Percentiles rank a stretch among this genome's conserved stretches.
These are phyloP conservation scores for Anguilla japonica DNA, from an alignment of 2,113 vertebrate genomes.

Conservation along the genomic window DNA sequence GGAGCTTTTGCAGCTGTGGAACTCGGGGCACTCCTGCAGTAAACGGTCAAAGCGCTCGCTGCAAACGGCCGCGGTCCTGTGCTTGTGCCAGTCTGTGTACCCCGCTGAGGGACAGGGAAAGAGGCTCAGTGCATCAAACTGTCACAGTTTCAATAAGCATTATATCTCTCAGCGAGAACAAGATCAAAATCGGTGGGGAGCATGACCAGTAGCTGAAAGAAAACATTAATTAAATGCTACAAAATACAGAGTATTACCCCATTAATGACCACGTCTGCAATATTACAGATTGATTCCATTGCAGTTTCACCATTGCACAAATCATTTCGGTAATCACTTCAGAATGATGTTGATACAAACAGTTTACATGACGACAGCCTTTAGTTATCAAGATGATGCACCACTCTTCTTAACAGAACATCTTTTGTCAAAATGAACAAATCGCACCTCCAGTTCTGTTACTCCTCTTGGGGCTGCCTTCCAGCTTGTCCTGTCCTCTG, in stretches of 20 bases:
- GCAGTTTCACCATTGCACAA: too few relatives aligned
- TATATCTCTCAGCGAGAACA: neutral
- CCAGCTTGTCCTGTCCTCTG: constrained; percentile 7
- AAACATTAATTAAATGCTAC: neutral
- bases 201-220: neutral
- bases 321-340: too few relatives aligned
- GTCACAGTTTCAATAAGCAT: neutral
- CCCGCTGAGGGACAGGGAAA: constrained; percentile 42
- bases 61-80: constrained; percentile 72
- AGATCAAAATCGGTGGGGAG: neutral
- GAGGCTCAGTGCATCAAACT: neutral
- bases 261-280: neutral
- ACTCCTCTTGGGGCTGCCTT: constrained; percentile 20
- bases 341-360: too few relatives aligned
- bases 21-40: constrained; percentile 59
- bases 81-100: constrained; percentile 65
- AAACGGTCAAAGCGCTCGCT: constrained; percentile 70
- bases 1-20: constrained; percentile 67
- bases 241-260: neutral
- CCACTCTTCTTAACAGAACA: neutral
- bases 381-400: neutral
- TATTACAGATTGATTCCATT: too few relatives aligned
- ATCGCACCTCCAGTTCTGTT: constrained; percentile 46
- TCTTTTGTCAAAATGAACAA: neutral
- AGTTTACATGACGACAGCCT: too few relatives aligned